Conservation (phyloP, 2,888 invertebrate species). For the Melipona beecheii region DNA sequence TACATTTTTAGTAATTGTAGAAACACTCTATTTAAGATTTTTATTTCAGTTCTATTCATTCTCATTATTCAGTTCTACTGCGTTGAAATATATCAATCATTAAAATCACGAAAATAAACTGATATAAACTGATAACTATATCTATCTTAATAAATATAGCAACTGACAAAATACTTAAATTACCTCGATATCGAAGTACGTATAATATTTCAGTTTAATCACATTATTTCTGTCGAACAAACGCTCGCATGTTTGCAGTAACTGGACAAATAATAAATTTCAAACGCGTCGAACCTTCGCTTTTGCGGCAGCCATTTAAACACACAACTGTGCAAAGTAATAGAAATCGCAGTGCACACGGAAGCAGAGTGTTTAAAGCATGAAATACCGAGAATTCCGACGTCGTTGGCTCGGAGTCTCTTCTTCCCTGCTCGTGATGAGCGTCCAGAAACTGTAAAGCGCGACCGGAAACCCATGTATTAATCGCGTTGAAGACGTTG, state of each 20-base stretch:
- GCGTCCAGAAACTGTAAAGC: not conserved
- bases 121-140: too few relatives aligned
- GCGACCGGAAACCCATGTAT: not conserved
- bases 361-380: conserved; percentile 1
- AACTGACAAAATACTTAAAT: not conserved
- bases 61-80: too few relatives aligned
- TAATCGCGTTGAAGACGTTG: not conserved
- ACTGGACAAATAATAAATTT: not conserved
- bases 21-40: not conserved
- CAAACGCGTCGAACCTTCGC: not conserved
- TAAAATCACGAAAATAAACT: not conserved
- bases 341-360: not conserved
- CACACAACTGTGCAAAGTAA: not conserved
- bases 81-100: not conserved
- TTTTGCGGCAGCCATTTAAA: not conserved
- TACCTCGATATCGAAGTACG: not conserved
- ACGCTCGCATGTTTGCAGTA: not conserved
- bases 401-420: not conserved
- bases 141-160: not conserved
- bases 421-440: not conserved
- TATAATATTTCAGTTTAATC: not conserved
- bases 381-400: not conserved
- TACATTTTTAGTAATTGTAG: fast-evolving
- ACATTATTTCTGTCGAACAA: not conserved
- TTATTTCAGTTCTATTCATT: too few relatives aligned